Evolutionary conservation across 2,888 invertebrate species (phyloP).

Genomic region (Eumacrocentrus americanus): DNA sequence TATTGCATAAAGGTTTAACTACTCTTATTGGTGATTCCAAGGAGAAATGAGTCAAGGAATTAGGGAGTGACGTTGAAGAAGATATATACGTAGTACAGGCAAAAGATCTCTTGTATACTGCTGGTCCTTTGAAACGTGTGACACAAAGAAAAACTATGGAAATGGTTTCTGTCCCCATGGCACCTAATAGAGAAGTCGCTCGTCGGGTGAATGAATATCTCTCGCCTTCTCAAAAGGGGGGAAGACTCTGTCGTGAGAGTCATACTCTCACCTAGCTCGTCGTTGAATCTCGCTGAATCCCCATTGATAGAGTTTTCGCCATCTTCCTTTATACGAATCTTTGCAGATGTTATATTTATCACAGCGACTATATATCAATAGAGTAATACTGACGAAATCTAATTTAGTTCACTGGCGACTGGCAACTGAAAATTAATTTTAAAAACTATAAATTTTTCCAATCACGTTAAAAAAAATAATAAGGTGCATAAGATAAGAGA

Average conservation of each 20-base stretch:
- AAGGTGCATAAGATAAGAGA: slow-evolving; percentile 3
- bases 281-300: slow-evolving; percentile 4
- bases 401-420: no score
- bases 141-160: slow-evolving; percentile 19
- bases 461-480: not conserved
- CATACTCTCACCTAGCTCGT: not conserved
- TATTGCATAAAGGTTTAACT: no score
- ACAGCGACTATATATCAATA: not conserved
- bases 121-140: slow-evolving; percentile 13
- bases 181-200: slow-evolving; percentile 16
- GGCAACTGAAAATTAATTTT: no score
- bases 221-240: not conserved
- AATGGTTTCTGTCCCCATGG: slow-evolving; percentile 1
- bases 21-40: no score
- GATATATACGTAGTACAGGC: not conserved
- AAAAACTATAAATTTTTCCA: not conserved
- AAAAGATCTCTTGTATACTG: slow-evolving; percentile 1
- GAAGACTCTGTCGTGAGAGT: not conserved
- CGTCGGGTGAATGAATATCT: slow-evolving; percentile 15
- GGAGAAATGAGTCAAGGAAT: slow-evolving; percentile 3
- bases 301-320: not conserved
- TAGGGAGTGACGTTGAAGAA: no score
- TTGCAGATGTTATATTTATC: no score
- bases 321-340: not conserved
- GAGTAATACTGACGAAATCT: no score